Conservation (phyloP, 1,140 invertebrate genomes). For the Drosophila rhopaloa region DNA sequence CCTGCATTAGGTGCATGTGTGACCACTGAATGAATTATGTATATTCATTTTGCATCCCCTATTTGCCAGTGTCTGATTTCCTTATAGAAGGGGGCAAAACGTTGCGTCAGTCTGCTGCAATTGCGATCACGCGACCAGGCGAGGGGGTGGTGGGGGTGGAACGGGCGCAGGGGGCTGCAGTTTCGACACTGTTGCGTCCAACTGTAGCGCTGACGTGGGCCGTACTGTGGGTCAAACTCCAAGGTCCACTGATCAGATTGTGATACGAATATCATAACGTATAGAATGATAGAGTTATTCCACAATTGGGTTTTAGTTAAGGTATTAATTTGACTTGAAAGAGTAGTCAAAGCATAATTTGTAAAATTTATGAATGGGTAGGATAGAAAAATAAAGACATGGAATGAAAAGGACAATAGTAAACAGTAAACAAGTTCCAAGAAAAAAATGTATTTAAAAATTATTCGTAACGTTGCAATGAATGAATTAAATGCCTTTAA, state of each 20-base stretch:
- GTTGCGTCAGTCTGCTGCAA: slow-evolving; percentile 67
- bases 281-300: too few relatives aligned
- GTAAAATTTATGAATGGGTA: too few relatives aligned
- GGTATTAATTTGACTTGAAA: too few relatives aligned
- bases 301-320: too few relatives aligned
- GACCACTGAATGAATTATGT: slow-evolving; percentile 14
- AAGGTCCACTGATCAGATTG: neutral
- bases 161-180: slow-evolving; percentile 28
- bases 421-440: too few relatives aligned
- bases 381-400: too few relatives aligned
- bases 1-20: slow-evolving; percentile 6
- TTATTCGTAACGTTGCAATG: too few relatives aligned
- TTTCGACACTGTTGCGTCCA: slow-evolving; percentile 75
- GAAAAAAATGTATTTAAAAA: too few relatives aligned
- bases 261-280: too few relatives aligned
- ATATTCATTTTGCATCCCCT: slow-evolving; percentile 10
- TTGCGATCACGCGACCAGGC: slow-evolving; percentile 38
- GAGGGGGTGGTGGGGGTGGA: slow-evolving; percentile 2
- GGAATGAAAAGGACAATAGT: too few relatives aligned
- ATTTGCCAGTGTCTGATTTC: slow-evolving; percentile 23
- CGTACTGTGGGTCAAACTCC: slow-evolving; percentile 21
- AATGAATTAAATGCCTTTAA: too few relatives aligned
- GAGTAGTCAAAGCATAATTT: too few relatives aligned
- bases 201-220: slow-evolving; percentile 28
- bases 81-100: slow-evolving; percentile 27